Percentiles rank a stretch among this genome's conserved stretches.
phyloP scores from a whole-genome alignment of 2,113 vertebrate genomes.

The Ranitomeya variabilis region DNA sequence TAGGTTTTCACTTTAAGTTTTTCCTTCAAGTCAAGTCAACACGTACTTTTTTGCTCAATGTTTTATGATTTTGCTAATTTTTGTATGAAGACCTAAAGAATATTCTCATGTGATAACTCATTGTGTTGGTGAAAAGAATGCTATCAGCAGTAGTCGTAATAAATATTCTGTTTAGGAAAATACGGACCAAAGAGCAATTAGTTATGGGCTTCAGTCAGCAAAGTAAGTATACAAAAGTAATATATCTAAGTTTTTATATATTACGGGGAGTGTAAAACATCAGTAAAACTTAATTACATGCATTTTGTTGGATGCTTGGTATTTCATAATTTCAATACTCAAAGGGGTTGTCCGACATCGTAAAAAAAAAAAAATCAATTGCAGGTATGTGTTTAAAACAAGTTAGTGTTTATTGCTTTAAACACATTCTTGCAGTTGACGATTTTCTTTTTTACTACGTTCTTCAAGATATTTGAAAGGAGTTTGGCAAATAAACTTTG shows the following conservation, averaged over 20 bases:
- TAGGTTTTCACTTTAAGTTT: conserved; percentile 23
- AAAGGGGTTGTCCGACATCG: too few species aligned
- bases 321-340: too few species aligned
- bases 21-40: background rate
- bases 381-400: too few species aligned
- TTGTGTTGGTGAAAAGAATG: background rate
- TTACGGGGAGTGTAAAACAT: background rate
- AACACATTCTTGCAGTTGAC: too few species aligned
- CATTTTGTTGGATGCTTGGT: too few species aligned
- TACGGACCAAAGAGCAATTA: background rate
- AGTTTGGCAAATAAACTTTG: too few species aligned
- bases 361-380: too few species aligned
- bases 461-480: too few species aligned
- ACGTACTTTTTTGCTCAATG: background rate
- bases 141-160: background rate
- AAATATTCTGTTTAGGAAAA: background rate
- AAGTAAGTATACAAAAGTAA: background rate
- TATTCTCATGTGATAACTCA: background rate
- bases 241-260: background rate
- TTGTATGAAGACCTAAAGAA: background rate
- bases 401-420: too few species aligned
- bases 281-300: too few species aligned
- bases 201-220: background rate
- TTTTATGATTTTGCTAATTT: background rate
- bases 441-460: too few species aligned